Evolutionary conservation across 64 coral and sea anemone species (phyloP).

Genomic region (Stichodactyla mertensii): DNA sequence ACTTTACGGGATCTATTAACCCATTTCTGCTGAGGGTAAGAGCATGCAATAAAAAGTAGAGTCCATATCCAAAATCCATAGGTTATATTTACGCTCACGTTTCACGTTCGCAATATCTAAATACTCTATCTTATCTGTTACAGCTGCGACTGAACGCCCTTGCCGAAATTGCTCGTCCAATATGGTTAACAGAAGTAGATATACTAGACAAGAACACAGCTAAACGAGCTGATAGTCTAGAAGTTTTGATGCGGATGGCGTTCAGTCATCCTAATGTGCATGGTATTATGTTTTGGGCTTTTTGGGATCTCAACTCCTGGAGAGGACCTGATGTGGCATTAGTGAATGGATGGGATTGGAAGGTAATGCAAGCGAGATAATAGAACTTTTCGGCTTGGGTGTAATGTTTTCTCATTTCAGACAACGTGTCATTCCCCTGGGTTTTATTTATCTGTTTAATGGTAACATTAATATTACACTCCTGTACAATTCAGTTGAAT

Average conservation of each 20-base stretch:
- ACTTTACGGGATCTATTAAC: slow-evolving; percentile 82
- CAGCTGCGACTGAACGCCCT: slow-evolving; percentile 64
- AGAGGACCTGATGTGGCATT: slow-evolving; percentile 63
- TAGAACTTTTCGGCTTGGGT: too few relatives aligned
- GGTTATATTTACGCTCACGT: too few relatives aligned
- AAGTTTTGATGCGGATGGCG: slow-evolving; percentile 66
- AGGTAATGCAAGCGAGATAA: slow-evolving; percentile 28
- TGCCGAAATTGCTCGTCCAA: slow-evolving; percentile 42
- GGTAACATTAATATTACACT: too few relatives aligned
- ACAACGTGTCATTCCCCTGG: too few relatives aligned
- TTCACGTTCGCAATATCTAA: too few relatives aligned
- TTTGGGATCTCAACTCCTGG: slow-evolving; percentile 69
- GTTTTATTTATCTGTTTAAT: too few relatives aligned
- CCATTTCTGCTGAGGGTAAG: slow-evolving; percentile 59
- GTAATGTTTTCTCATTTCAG: too few relatives aligned
- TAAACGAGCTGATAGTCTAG: slow-evolving; percentile 63
- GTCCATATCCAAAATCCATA: too few relatives aligned
- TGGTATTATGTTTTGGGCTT: slow-evolving; percentile 70
- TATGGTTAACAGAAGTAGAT: slow-evolving; percentile 91
- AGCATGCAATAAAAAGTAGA: too few relatives aligned
- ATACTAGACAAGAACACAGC: slow-evolving; percentile 54
- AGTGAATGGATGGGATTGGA: slow-evolving; percentile 63
- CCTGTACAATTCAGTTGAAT: slow-evolving; percentile 42
- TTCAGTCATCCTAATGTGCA: slow-evolving; percentile 69
- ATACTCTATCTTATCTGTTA: neutral